Evolutionary conservation across 2,888 invertebrate genomes (phyloP).

Genomic region (Coelopa pilipes): DNA sequence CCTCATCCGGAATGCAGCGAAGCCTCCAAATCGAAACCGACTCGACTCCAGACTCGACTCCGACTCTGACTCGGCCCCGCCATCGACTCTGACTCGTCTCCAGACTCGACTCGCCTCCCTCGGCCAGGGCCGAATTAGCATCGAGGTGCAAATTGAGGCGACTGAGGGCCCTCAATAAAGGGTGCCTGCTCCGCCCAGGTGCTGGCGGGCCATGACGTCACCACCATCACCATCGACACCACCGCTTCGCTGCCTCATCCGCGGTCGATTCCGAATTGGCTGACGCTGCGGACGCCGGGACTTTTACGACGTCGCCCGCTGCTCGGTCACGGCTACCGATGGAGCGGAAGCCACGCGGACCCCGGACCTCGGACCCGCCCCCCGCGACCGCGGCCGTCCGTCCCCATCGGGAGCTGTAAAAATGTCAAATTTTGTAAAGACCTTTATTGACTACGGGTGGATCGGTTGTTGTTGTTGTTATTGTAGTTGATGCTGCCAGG

Average conservation of each 20-base stretch:
- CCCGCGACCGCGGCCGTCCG: too few relatives aligned
- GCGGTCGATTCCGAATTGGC: too few relatives aligned
- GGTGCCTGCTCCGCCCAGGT: too few relatives aligned
- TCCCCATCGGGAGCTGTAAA: conserved; percentile 48
- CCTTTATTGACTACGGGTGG: conserved; percentile 22
- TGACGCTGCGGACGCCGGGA: conserved; percentile 21
- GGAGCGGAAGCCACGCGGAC: conserved; percentile 49
- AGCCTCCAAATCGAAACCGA: too few relatives aligned
- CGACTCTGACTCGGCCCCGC: too few relatives aligned
- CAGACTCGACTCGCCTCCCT: too few relatives aligned
- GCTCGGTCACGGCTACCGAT: conserved; percentile 27
- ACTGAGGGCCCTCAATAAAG: too few relatives aligned
- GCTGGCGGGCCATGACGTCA: too few relatives aligned
- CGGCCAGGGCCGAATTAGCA: conserved; percentile 53
- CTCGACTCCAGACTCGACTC: too few relatives aligned
- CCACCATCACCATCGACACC: too few relatives aligned
- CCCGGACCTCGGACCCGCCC: conserved; percentile 25
- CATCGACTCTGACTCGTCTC: too few relatives aligned
- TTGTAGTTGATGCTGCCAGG: neutral
- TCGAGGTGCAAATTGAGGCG: conserved; percentile 58
- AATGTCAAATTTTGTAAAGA: conserved; percentile 59
- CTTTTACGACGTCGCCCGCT: conserved; percentile 48
- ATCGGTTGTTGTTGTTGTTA: neutral
- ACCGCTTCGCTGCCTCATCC: neutral
- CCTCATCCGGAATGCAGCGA: neutral